These are phyloP conservation scores for Blennius ocellaris DNA, from an alignment of 2,113 vertebrate species.

Conservation along the genomic window DNA sequence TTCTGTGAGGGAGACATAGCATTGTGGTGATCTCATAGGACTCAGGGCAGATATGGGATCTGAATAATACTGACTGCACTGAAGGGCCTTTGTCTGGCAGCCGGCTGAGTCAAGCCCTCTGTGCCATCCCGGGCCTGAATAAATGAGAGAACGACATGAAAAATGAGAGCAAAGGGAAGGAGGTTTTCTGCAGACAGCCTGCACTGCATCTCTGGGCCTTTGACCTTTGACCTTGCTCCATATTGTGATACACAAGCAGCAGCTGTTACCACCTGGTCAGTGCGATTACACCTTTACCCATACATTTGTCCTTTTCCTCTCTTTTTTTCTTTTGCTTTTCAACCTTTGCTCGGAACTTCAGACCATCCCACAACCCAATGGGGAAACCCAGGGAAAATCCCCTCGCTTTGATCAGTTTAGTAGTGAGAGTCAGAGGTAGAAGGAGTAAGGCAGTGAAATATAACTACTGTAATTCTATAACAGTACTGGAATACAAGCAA, in stretches of 20 bases:
- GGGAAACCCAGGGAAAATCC: constrained; percentile 20
- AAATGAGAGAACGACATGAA: constrained; percentile 49
- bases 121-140: constrained; percentile 64
- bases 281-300: constrained; percentile 4
- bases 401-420: not conserved
- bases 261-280: constrained; percentile 36
- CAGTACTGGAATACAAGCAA: no score
- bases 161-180: constrained; percentile 43
- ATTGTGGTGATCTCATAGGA: constrained; percentile 75
- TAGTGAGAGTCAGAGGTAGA: no score
- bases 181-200: constrained; percentile 18
- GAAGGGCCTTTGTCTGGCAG: constrained; percentile 75
- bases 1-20: constrained; percentile 74
- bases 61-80: constrained; percentile 64
- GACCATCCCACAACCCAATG: not conserved
- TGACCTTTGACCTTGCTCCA: constrained; percentile 36
- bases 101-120: constrained; percentile 73
- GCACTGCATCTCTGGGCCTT: constrained; percentile 35
- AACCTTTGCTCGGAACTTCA: not conserved
- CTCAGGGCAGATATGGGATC: constrained; percentile 66
- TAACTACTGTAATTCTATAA: no score
- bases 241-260: constrained; percentile 24
- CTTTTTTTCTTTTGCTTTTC: not conserved
- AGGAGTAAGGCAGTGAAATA: no score
- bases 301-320: constrained; percentile 2